phyloP scores from a whole-genome alignment of 2,888 invertebrate species.

The Oscheius sp. region DNA sequence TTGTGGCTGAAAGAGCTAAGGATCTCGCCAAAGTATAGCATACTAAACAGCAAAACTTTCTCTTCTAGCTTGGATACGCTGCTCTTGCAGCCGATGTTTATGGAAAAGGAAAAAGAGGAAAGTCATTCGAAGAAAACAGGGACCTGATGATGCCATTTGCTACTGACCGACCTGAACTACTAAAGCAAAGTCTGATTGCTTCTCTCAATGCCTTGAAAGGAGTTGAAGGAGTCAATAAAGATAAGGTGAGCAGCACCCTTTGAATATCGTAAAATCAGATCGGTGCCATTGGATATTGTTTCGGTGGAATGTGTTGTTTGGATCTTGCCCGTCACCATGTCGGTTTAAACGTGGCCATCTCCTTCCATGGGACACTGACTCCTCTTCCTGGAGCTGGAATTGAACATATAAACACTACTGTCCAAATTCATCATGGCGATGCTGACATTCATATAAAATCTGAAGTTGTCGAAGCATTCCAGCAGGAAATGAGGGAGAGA shows the following conservation, averaged over 20 bases:
- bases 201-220: conserved; percentile 50
- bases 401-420: conserved; percentile 37
- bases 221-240: conserved; percentile 37
- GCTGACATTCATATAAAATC: conserved; percentile 53
- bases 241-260: too few relatives aligned
- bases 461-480: conserved; percentile 47
- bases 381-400: conserved; percentile 52
- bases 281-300: conserved; percentile 63
- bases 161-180: conserved; percentile 40
- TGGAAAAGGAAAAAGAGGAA: conserved; percentile 59
- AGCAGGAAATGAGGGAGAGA: conserved; percentile 54
- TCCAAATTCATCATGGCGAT: conserved; percentile 62
- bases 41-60: conserved; percentile 13
- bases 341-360: conserved; percentile 53
- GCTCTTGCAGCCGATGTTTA: conserved; percentile 65
- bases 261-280: too few relatives aligned
- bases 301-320: conserved; percentile 64
- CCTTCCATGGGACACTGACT: conserved; percentile 63
- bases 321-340: conserved; percentile 58
- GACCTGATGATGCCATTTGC: conserved; percentile 50
- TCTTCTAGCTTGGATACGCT: conserved; percentile 59
- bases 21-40: conserved; percentile 50
- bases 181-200: conserved; percentile 54
- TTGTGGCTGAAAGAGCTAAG: conserved; percentile 56
- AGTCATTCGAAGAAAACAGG: conserved; percentile 47